Evolutionary conservation across 2,888 invertebrate species (phyloP), one percentile per base, ranked within the genome.

Genomic region (Carcina quercana): DNA sequence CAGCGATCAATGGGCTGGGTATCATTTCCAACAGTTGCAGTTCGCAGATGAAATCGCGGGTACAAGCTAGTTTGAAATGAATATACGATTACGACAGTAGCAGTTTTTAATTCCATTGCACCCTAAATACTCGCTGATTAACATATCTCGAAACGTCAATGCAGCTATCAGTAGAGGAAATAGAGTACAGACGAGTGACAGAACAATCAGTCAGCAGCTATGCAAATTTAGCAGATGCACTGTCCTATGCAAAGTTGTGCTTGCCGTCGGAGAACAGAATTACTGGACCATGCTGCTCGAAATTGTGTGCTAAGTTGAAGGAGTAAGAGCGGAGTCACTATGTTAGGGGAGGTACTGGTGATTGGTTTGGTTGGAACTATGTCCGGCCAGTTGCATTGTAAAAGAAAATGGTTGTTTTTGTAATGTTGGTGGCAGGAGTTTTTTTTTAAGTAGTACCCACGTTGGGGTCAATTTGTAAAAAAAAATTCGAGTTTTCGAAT

Each of bases 151-250:
- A n/a, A n/a, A n/a, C n/a, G n/a, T n/a, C n/a, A n/a, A n/a, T n/a
- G 10, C n/a, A 32, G 28, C 27, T 36, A 41, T 38, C 28, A 17
- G 21, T 34, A 11, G 25, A 20, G 20, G 20, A 20, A 20, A 20
- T 28, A 34, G 30, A 35, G 28, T 13, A 8, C 19, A 17, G 28
- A 19, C 13, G 45, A 50, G 43, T 50, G 59, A 51, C 64, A 58
- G 65, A 46, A 64, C 65, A 66, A 66, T 66, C 63, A 59, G 60
- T 65, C 62, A 57, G n/a, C 54, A 27, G 25, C 40, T 51, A 65
- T 65, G 66, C 55, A 53, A 66, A 64, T 61, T 41, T 28, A 38
- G 58, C 66, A 65, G 61, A 62, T 66, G 65, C 49, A 42, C 12
- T 24, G 11, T 28, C 13, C 13, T 5, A 26, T 12, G 5, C 27